phyloP scores from a whole-genome alignment of 2,888 invertebrate species.

The Alviniconcha strummeri region DNA sequence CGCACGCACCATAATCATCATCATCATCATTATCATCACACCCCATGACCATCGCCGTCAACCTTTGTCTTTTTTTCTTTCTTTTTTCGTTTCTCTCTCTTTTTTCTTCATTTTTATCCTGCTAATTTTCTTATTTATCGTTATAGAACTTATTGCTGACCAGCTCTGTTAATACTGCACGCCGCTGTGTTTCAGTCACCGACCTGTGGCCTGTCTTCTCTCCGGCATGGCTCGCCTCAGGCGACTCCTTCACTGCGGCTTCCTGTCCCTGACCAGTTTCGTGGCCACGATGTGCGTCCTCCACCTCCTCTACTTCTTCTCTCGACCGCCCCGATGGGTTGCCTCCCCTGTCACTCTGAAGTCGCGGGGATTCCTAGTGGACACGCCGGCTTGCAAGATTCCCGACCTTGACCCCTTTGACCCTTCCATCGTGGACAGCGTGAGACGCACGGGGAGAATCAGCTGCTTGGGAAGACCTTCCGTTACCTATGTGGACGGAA shows the following conservation, averaged over 20 bases:
- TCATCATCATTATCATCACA: neutral
- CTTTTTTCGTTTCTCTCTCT: neutral
- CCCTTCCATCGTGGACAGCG: constrained; percentile 47
- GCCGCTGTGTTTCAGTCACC: too few relatives aligned
- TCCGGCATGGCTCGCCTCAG: constrained; percentile 17
- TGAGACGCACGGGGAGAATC: constrained; percentile 48
- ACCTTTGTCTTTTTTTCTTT: neutral
- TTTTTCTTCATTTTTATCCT: neutral
- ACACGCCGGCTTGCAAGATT: constrained; percentile 66
- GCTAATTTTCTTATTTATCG: neutral
- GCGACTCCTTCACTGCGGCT: constrained; percentile 7
- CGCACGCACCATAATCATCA: neutral
- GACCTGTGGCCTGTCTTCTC: too few relatives aligned
- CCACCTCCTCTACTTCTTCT: constrained; percentile 25
- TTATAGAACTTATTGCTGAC: too few relatives aligned
- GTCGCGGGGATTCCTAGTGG: constrained; percentile 54
- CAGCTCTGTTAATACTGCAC: too few relatives aligned
- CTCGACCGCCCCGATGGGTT: neutral
- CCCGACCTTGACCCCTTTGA: constrained; percentile 67
- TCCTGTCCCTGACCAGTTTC: constrained; percentile 20
- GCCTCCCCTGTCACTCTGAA: neutral
- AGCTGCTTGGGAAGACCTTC: constrained; percentile 52
- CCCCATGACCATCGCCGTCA: too few relatives aligned
- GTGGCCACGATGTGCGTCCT: constrained; percentile 10
- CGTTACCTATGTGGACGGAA: constrained; percentile 59